Percentiles rank a stretch among this genome's conserved stretches.
These are phyloP conservation scores for Conus betulinus DNA, from an alignment of 1,140 invertebrate genomes.

Conservation along the genomic window DNA sequence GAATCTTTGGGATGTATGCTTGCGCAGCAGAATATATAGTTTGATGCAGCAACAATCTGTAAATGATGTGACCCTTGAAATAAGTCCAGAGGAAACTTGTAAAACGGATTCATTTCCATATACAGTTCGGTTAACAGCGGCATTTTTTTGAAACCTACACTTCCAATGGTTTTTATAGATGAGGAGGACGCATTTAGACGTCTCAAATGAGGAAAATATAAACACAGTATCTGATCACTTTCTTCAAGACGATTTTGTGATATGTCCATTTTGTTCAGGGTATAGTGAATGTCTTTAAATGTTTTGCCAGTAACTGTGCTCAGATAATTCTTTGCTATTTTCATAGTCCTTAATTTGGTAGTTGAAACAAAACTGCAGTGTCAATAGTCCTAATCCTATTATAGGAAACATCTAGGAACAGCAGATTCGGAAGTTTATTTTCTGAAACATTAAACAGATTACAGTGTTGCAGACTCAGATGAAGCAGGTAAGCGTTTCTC, in stretches of 20 bases:
- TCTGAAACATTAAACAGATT: not conserved
- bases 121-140: not conserved
- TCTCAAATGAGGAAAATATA: slow-evolving; percentile 15
- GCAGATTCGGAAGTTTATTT: not conserved
- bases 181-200: not conserved
- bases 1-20: no score
- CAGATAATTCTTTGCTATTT: slow-evolving; percentile 17
- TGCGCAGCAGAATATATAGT: no score
- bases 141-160: slow-evolving; percentile 22
- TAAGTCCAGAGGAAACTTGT: no score
- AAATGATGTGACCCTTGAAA: no score
- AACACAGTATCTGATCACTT: not conserved
- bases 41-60: no score
- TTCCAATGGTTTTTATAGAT: slow-evolving; percentile 6
- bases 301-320: not conserved
- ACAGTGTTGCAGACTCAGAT: not conserved
- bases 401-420: slow-evolving; percentile 26
- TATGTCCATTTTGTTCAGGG: not conserved
- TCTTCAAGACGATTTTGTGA: not conserved
- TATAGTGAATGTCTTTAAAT: not conserved
- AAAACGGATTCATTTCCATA: no score
- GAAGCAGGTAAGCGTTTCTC: not conserved
- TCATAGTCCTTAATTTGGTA: slow-evolving; percentile 14
- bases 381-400: slow-evolving; percentile 11
- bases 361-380: not conserved